These are phyloP conservation scores for Oncorhynchus nerka DNA, from an alignment of 2,113 vertebrate genomes.

Conservation along the genomic window DNA sequence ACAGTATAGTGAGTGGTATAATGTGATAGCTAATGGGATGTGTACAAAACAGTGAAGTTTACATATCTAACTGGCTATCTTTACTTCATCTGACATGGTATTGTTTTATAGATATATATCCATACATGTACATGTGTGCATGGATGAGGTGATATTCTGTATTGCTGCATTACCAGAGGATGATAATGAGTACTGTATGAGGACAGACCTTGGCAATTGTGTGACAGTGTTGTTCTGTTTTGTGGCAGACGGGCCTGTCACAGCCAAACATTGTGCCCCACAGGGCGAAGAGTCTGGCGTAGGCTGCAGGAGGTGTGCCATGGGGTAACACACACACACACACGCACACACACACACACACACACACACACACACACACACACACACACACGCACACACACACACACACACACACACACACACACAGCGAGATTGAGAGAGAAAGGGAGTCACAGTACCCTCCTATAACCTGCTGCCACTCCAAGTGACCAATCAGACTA, in stretches of 20 bases:
- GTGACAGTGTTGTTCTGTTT: constrained; percentile 27
- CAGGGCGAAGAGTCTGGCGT: constrained; percentile 59
- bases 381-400: constrained; percentile 11
- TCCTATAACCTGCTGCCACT: too few species aligned
- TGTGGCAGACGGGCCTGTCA: constrained; percentile 39
- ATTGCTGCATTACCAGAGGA: not conserved
- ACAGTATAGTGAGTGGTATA: not conserved
- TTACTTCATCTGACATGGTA: not conserved
- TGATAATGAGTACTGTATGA: constrained; percentile 2
- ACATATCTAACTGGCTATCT: not conserved
- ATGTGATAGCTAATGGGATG: not conserved
- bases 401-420: constrained; percentile 14
- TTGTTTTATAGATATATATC: not conserved
- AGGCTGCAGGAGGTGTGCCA: constrained; percentile 46
- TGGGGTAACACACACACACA: constrained; percentile 8
- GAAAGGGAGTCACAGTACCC: too few species aligned
- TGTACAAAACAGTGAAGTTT: not conserved
- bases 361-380: not conserved
- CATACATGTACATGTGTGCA: not conserved
- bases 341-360: not conserved
- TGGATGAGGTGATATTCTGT: not conserved
- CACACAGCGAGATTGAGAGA: too few species aligned
- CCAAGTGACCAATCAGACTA: too few species aligned
- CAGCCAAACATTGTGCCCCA: constrained; percentile 43
- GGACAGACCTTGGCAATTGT: constrained; percentile 35